Conservation (phyloP, 2,797 vertebrate species). For the Cyprinodon diabolis region DNA sequence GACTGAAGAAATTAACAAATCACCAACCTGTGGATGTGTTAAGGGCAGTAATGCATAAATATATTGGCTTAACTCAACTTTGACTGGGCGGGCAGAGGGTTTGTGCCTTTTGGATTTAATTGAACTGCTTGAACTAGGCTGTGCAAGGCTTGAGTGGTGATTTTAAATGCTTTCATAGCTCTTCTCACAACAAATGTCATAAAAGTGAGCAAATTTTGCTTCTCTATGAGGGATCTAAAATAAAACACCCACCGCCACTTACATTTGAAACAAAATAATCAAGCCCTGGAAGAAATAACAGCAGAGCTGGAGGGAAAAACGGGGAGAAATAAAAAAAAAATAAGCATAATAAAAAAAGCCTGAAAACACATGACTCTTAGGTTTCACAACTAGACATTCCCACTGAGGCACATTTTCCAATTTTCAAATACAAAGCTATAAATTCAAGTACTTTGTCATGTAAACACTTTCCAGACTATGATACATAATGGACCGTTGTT, state of each 20-base stretch:
- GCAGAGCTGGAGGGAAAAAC: slow-evolving; percentile 48
- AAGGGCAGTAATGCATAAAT: not conserved
- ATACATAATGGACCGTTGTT: slow-evolving; percentile 71
- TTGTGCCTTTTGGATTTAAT: slow-evolving; percentile 27
- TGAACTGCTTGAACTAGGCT: slow-evolving; percentile 41
- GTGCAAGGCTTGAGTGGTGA: slow-evolving; percentile 67
- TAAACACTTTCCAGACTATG: slow-evolving; percentile 82
- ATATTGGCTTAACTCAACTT: slow-evolving; percentile 40
- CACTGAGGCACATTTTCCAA: slow-evolving; percentile 80
- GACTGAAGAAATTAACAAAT: slow-evolving; percentile 36
- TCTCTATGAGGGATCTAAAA: slow-evolving; percentile 20
- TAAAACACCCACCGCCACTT: slow-evolving; percentile 14
- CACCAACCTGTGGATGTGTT: slow-evolving; percentile 44
- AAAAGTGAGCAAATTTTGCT: slow-evolving; percentile 38
- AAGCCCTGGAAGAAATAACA: slow-evolving; percentile 49
- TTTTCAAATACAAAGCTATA: slow-evolving; percentile 78
- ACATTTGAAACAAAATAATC: slow-evolving; percentile 51
- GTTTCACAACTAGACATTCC: slow-evolving; percentile 81
- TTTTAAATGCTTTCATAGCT: slow-evolving; percentile 43
- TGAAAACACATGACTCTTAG: slow-evolving; percentile 73
- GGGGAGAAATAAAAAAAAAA: slow-evolving; percentile 6
- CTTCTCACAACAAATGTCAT: slow-evolving; percentile 20
- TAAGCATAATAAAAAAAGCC: slow-evolving; percentile 1
- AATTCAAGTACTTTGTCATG: slow-evolving; percentile 84
- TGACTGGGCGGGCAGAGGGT: slow-evolving; percentile 19